Base-by-base conservation (phyloP, 1,140 invertebrate species). In the Lordiphosa stackelbergi region DNA sequence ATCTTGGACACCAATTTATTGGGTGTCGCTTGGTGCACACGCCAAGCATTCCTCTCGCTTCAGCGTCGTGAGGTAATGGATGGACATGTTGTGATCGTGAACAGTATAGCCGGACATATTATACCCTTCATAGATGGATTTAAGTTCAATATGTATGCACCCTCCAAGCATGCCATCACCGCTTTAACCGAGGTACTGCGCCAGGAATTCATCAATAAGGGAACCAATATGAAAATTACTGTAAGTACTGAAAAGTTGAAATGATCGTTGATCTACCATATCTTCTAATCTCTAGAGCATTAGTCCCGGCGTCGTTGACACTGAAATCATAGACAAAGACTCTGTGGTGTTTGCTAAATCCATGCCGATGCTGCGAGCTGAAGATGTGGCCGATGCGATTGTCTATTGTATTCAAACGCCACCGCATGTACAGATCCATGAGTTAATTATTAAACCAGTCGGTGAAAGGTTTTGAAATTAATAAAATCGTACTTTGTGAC, bases 291-390 rank as follows among this genome's bases (percentile, higher is more conserved):
- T 77, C 4, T 58, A 92, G 90, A 91, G 89, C 59, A 87, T 92
- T 19, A 91, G 91, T 38, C 92, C 92, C 0, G 92, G 92, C 3
- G 72, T 90, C 3, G 91, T 92, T 1, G 57, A 85, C 7, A 93
- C 69, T 0, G 79, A 86, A 53, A 86, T 86, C 7, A 64, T 86
- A 8, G 58, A 59, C n/a, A 24, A 53, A 5, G 35, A 19, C 2
- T 73, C 58, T 5, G 48, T 55, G 8, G 59, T 69, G n/a, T 4
- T 59, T 0, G 11, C 31, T 3, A 53, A 28, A 0, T 4, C 61
- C 10, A 34, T 48, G 74, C 53, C 68, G 0, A 85, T 88, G 88
- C 88, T 69, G 13, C 52, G 66, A 79, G 43, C 88, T 0, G 69
- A 88, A n/a, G 90, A 93, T 57, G 77, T 93, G 0, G 89, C 90